Evolutionary conservation across 2,797 vertebrate species (phyloP).

Genomic region (Pempheris klunzingeri): DNA sequence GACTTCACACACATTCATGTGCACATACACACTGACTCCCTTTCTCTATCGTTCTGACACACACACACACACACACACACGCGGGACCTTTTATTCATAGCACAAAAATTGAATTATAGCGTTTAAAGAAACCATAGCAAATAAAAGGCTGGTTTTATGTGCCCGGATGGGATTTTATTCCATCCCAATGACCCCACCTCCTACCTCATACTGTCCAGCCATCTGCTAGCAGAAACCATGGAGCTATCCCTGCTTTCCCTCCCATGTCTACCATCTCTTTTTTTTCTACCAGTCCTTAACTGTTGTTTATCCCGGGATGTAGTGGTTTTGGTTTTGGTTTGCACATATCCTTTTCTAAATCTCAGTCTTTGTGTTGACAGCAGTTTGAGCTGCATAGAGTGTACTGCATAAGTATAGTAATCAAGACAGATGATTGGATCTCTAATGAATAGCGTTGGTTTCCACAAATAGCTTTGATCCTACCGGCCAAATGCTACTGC

Average conservation of each 20-base stretch:
- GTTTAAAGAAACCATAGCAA: constrained; percentile 62
- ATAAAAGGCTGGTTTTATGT: constrained; percentile 67
- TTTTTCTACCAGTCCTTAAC: neutral
- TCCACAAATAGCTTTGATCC: constrained; percentile 59
- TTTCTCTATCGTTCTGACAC: neutral
- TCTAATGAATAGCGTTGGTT: constrained; percentile 55
- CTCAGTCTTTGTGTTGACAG: constrained; percentile 50
- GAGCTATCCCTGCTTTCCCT: constrained; percentile 23
- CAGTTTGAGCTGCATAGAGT: constrained; percentile 45
- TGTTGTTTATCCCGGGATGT: constrained; percentile 64
- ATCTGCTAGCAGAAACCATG: constrained; percentile 64
- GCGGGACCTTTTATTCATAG: constrained; percentile 55
- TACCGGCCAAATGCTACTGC: constrained; percentile 39
- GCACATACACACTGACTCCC: constrained; percentile 6
- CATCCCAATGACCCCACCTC: constrained; percentile 67
- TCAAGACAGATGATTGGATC: constrained; percentile 52
- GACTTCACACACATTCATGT: constrained; percentile 31
- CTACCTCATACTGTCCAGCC: constrained; percentile 70
- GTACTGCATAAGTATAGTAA: constrained; percentile 48
- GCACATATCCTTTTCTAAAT: constrained; percentile 54
- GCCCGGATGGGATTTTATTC: constrained; percentile 61
- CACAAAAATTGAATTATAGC: constrained; percentile 58
- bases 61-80: constrained; percentile 5
- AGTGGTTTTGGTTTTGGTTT: constrained; percentile 59
- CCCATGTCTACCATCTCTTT: constrained; percentile 38